Base-by-base conservation (phyloP, 2,797 vertebrate species). In the Falco columbarius region DNA sequence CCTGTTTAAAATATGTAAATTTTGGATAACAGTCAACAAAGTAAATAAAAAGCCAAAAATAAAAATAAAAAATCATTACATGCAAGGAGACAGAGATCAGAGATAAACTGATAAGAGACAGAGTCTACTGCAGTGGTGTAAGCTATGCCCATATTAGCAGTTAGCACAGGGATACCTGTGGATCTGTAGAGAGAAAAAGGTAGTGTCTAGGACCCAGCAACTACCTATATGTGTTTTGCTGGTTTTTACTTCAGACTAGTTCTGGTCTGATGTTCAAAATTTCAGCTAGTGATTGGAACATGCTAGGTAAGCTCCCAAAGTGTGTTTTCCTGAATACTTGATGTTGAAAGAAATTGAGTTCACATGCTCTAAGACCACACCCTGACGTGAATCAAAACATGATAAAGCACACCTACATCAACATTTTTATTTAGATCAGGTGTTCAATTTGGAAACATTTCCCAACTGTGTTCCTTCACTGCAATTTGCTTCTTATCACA, bases 281-380 rank as follows among this genome's bases (percentile, higher is more conserved):
- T 81, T 86, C 61, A 36, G 17, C 52, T 63, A 36, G n/a, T 42
- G 20, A 40, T 54, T 74, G 12, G 5, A 77, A 2, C 9, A 51
- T 15, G 10, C 23, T 77, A 75, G 36, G 15, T 20, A 83, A 63
- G 44, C 7, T 81, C 44, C 9, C 2, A 6, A 65, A 56, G 7
- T 38, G 6, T 3, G 3, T 29, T 84, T 74, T 81, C 16, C 24
- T n/a, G 23, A 36, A 27, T 34, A 55, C 7, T 51, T 82, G 44
- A 5, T 72, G 5, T 20, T 88, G 55, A 86, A 76, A 93, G 7
- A 56, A 70, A 52, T 75, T 6, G 16, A 14, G 54, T 19, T 81
- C 21, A 32, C 0, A 1, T 49, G 7, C 27, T 55, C 22, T 27
- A 51, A 46, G 42, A 42, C 36, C 0, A 1, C 65, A 54, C 5